Base-by-base conservation (phyloP, 2,113 vertebrate species). In the Hystrix brachyura region DNA sequence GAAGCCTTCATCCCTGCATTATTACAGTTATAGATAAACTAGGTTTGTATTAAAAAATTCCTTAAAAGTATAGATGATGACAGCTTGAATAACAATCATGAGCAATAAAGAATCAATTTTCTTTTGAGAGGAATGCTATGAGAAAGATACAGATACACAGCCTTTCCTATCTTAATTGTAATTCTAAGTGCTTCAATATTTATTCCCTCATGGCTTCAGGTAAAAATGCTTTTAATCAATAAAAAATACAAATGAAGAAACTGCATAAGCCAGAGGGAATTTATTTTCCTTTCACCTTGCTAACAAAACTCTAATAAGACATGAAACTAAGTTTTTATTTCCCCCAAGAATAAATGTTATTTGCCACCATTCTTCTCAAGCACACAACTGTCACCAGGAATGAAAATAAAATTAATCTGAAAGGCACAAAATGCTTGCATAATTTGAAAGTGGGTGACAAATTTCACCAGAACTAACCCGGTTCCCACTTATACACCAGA, bases 241-340 rank as follows among this genome's bases (percentile, higher is more conserved):
- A 97, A 94, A 98, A 98, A 98, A 97, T 94, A 98, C 88, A 97
- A 98, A 95, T 98, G 93, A 98, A 98, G 79, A 93, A 98, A 98
- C 97, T 95, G 85, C 72, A 96, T 96, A 97, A 97, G 6, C 2
- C 94, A 82, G 82, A 0, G 55, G 82, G 96, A 95, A 92, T 97
- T 96, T 97, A 85, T 90, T 93, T 94, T 92, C 29, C 57, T 83
- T 87, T 94, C 12, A 29, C 18, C 27, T 97, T 94, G 65, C 78
- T 48, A 95, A 94, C 90, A 96, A 60, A 98, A 97, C 43, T 46
- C 74, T 23, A 97, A 97, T 48, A 92, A 95, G 34, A 32, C 76
- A 91, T 96, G 92, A 97, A 97, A 90, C 11, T 81, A 92, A 90
- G 87, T 93, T 93, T 95, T 91, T 80, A 80, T 93, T 93, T 95